Evolutionary conservation across 2,888 invertebrate genomes (phyloP).

Genomic region (Drosophila acutilabella): DNA sequence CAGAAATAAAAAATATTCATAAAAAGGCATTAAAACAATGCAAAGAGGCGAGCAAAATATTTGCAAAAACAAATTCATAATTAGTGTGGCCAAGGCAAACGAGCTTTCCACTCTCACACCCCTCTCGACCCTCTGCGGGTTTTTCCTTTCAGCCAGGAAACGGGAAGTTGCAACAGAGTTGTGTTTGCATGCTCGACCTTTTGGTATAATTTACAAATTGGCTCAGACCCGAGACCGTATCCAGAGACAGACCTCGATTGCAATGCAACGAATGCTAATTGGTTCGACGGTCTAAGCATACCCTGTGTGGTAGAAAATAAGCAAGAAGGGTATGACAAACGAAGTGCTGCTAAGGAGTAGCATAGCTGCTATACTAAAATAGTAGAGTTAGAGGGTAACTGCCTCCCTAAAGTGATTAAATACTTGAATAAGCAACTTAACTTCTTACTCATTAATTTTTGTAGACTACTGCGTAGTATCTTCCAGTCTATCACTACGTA

Average conservation of each 20-base stretch:
- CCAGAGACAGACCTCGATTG: slow-evolving; percentile 28
- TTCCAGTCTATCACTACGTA: background rate
- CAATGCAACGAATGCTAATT: slow-evolving; percentile 64
- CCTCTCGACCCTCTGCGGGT: too few relatives aligned
- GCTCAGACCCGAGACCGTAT: slow-evolving; percentile 39
- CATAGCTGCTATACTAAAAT: slow-evolving; percentile 19
- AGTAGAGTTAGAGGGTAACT: background rate
- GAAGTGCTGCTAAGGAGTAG: too few relatives aligned
- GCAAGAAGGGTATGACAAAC: slow-evolving; percentile 13
- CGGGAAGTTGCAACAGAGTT: slow-evolving; percentile 58
- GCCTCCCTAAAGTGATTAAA: too few relatives aligned
- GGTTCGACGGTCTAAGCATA: slow-evolving; percentile 18
- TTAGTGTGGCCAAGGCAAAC: slow-evolving; percentile 59
- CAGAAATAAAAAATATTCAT: slow-evolving; percentile 5
- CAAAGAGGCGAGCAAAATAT: slow-evolving; percentile 65
- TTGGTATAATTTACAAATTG: slow-evolving; percentile 73
- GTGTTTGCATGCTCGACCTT: slow-evolving; percentile 74
- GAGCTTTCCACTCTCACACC: slow-evolving; percentile 5
- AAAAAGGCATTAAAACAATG: slow-evolving; percentile 32
- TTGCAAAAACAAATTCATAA: slow-evolving; percentile 76
- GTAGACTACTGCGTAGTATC: background rate
- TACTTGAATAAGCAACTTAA: too few relatives aligned
- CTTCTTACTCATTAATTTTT: background rate
- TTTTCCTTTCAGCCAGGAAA: slow-evolving; percentile 25
- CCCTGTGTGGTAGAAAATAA: slow-evolving; percentile 10